Evolutionary conservation across 2,113 vertebrate species (phyloP).

Genomic region (Dunckerocampus dactyliophorus): DNA sequence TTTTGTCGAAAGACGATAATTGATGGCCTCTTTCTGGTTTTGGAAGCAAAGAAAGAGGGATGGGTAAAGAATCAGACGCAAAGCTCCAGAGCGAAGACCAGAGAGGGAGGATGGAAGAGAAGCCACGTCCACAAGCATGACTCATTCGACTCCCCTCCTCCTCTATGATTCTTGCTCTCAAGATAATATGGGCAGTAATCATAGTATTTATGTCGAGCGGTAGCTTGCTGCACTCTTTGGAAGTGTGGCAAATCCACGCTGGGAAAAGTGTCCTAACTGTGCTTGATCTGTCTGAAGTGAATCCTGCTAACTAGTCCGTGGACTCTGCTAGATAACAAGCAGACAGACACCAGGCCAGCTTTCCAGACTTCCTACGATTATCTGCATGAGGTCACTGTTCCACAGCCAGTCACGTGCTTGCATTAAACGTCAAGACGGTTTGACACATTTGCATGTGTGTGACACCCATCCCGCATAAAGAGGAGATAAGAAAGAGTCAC

Average conservation of each 20-base stretch:
- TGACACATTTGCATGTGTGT: background rate
- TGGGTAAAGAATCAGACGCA: constrained; percentile 9
- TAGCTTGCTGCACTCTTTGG: background rate
- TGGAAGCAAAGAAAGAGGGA: constrained; percentile 29
- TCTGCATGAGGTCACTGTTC: constrained; percentile 15
- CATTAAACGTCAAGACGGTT: constrained; percentile 3
- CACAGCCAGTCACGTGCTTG: constrained; percentile 7
- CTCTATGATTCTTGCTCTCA: constrained; percentile 17
- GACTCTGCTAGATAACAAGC: background rate
- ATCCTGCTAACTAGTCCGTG: background rate
- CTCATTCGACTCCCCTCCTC: constrained; percentile 46
- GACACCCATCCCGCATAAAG: background rate
- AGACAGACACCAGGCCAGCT: background rate
- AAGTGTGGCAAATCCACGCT: background rate
- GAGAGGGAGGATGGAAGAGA: constrained; percentile 32
- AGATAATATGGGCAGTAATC: background rate
- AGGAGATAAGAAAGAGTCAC: background rate
- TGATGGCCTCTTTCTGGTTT: constrained; percentile 53
- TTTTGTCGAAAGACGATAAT: constrained; percentile 49
- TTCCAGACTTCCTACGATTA: background rate
- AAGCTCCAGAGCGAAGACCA: constrained; percentile 2
- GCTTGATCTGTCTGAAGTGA: too few species aligned
- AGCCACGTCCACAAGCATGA: constrained; percentile 68
- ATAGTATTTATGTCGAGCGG: background rate
- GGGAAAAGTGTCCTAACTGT: too few species aligned